Evolutionary conservation across 2,888 invertebrate species (phyloP).

Genomic region (Parasteatoda lunata): DNA sequence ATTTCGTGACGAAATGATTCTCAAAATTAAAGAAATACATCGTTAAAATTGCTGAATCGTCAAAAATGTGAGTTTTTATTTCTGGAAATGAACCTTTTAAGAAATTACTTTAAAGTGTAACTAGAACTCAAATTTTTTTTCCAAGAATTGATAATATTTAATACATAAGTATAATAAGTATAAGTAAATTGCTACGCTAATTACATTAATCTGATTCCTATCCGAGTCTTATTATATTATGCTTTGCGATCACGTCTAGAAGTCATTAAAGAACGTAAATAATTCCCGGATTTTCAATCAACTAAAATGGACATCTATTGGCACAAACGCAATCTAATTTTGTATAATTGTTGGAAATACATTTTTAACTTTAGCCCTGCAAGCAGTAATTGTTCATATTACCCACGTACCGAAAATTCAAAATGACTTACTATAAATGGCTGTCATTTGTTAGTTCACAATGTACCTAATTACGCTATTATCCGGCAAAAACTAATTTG

Average conservation of each 20-base stretch:
- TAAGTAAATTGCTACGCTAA: too few relatives aligned
- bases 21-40: too few relatives aligned
- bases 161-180: too few relatives aligned
- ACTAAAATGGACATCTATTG: neutral
- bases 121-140: too few relatives aligned
- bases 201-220: too few relatives aligned
- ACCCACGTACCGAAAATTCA: neutral
- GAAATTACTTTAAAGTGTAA: too few relatives aligned
- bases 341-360: neutral
- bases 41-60: too few relatives aligned
- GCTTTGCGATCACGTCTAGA: neutral
- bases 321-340: neutral
- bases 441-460: slow-evolving; percentile 16
- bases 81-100: too few relatives aligned
- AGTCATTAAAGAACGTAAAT: neutral
- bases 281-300: neutral
- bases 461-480: slow-evolving; percentile 43
- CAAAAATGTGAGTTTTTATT: too few relatives aligned
- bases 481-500: slow-evolving; percentile 48
- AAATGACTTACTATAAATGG: slow-evolving; percentile 11
- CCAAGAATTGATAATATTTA: too few relatives aligned
- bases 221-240: too few relatives aligned
- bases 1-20: too few relatives aligned
- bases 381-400: neutral
- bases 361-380: neutral